Evolutionary conservation across 2,888 invertebrate genomes (phyloP).

Genomic region (Conomelus anceps): DNA sequence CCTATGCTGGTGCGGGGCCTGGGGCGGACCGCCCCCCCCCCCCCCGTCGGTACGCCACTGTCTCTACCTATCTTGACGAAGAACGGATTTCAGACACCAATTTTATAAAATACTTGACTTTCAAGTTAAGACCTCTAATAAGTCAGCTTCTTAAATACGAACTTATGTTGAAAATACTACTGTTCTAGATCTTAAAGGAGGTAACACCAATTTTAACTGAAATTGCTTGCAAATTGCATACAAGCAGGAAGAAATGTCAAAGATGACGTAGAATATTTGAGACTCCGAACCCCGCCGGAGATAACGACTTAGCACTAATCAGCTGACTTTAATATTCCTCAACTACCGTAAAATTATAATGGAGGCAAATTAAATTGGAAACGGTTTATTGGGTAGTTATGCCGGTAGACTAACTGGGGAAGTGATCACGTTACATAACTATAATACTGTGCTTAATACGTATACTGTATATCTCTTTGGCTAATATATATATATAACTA

Average conservation of each 20-base stretch:
- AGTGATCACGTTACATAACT: not conserved
- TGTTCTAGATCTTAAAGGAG: too few species aligned
- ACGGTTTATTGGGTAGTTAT: not conserved
- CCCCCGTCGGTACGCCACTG: too few species aligned
- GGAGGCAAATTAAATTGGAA: not conserved
- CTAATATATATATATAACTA: not conserved
- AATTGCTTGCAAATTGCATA: not conserved
- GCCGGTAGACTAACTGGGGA: not conserved
- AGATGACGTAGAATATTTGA: not conserved
- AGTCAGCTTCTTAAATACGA: too few species aligned
- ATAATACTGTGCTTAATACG: not conserved
- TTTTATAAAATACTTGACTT: too few species aligned
- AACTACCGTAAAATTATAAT: not conserved
- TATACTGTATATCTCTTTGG: not conserved
- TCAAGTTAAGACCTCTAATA: too few species aligned
- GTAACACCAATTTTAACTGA: too few species aligned
- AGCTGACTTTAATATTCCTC: not conserved
- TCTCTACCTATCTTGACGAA: too few species aligned
- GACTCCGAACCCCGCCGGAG: not conserved
- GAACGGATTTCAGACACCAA: too few species aligned
- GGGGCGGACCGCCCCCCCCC: too few species aligned
- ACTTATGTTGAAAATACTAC: too few species aligned
- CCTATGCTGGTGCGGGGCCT: too few species aligned
- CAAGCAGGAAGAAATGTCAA: not conserved
- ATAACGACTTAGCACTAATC: not conserved